Evolutionary conservation across 1,140 invertebrate species (phyloP).

Genomic region (Drosophila melanogaster): Release_6_plus_ISO1_MT NT_033779.5:5038001-5038500

Average conservation of each 20-base stretch:
- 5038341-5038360: conserved; percentile 53
- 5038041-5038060: not conserved
- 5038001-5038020: conserved; percentile 17
- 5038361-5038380: conserved; percentile 80
- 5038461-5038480: conserved; percentile 66
- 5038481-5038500: conserved; percentile 62
- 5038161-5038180: conserved; percentile 83
- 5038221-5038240: conserved; percentile 79
- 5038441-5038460: conserved; percentile 15
- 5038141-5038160: conserved; percentile 84
- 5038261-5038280: conserved; percentile 64
- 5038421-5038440: conserved; percentile 64
- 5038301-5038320: conserved; percentile 63
- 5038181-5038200: conserved; percentile 80
- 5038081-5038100: conserved; percentile 4
- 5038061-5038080: not conserved
- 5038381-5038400: conserved; percentile 81
- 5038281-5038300: conserved; percentile 64
- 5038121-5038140: conserved; percentile 84
- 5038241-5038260: conserved; percentile 77
- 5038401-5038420: conserved; percentile 81
- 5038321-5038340: conserved; percentile 59
- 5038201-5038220: conserved; percentile 79
- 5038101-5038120: conserved; percentile 42
- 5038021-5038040: conserved; percentile 5